Evolutionary conservation across 2,888 invertebrate genomes (phyloP), one percentile per base, ranked within the genome.

Genomic region (Eudemis profundana): DNA sequence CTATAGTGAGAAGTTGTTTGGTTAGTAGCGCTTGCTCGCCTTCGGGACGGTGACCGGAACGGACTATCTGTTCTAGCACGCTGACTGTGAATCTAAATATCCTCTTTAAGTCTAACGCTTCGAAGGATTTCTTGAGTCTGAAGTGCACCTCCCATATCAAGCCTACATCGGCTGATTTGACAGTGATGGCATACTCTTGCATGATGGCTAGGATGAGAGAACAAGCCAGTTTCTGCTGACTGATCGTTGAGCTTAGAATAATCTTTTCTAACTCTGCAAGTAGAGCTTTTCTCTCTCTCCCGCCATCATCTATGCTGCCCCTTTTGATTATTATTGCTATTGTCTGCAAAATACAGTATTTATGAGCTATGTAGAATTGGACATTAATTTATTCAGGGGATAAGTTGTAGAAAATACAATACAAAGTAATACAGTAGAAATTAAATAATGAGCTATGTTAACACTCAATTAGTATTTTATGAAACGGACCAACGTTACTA

Each of bases 311-410:
- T 40, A 97, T 93, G 77, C 96, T 96, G 15, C 95, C 95, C 78
- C 97, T 93, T 89, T 98, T 98, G 15, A 98, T 94, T 85, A 98
- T 97, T 67, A 98, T 96, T 10, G 97, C 97, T 75, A 98, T 95
- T 51, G 96, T 95, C 93, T 95, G 89, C 19, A 84, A 89, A 79
- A 1, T 2, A 33, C 10, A 33, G 10, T 33, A 33, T 1, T 33
- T 33, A 33, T 33, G 33, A 12, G 2, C 8, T 8, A 8, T 0
- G 8, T 2, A n/a, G n/a, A n/a, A n/a, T n/a, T n/a, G n/a, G n/a
- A n/a, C n/a, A n/a, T n/a, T n/a, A n/a, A n/a, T n/a, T n/a, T n/a
- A n/a, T n/a, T n/a, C n/a, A n/a, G n/a, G n/a, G n/a, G n/a, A n/a
- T n/a, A n/a, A n/a, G n/a, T n/a, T n/a, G n/a, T n/a, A n/a, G n/a